These are phyloP conservation scores for Cynopterus sphinx DNA, from an alignment of 2,797 vertebrate genomes.

Conservation along the genomic window DNA sequence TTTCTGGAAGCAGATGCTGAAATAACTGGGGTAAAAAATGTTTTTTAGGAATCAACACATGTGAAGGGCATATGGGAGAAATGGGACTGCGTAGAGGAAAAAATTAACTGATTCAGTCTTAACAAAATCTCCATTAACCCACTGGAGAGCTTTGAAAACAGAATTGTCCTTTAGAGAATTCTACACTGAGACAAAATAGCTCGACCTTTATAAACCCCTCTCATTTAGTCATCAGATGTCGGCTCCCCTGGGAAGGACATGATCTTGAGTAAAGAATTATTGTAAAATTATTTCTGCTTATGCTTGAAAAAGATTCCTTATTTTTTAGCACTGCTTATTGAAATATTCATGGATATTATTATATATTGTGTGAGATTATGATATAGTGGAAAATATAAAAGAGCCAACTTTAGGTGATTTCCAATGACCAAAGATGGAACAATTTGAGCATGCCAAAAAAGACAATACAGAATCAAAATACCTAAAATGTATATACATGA, in stretches of 20 bases:
- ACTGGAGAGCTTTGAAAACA: background rate
- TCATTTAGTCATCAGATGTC: background rate
- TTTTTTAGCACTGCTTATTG: background rate
- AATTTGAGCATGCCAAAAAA: background rate
- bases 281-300: background rate
- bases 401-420: background rate
- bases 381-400: background rate
- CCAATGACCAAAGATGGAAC: background rate
- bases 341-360: background rate
- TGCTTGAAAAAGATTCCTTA: background rate
- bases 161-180: background rate
- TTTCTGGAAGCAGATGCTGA: background rate
- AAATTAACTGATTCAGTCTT: background rate
- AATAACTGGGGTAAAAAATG: background rate
- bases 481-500: background rate
- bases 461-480: background rate
- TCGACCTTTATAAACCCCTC: background rate
- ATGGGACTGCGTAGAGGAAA: background rate
- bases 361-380: background rate
- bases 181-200: background rate
- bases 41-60: background rate
- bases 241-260: background rate
- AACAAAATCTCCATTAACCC: background rate
- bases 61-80: background rate
- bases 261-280: background rate